Conservation (phyloP, 2,113 vertebrate genomes). For the Australoheros scitulus region DNA sequence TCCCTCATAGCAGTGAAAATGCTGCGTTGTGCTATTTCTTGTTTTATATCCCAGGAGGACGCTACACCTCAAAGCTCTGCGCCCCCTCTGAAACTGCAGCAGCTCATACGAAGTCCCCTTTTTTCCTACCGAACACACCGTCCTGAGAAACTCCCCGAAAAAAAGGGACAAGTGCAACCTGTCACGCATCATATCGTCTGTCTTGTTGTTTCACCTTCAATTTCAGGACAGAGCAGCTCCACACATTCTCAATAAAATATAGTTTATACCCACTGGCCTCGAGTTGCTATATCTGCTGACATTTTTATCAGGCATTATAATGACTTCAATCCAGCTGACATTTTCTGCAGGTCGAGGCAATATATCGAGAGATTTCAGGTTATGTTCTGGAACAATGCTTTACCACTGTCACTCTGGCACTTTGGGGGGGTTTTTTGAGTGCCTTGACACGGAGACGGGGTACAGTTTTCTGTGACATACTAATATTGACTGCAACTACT, state of each 20-base stretch:
- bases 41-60: conserved; percentile 17
- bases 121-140: background rate
- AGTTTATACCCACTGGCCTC: conserved; percentile 16
- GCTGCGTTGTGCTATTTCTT: conserved; percentile 45
- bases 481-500: background rate
- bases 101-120: conserved; percentile 14
- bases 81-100: conserved; percentile 8
- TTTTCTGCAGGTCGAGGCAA: conserved; percentile 45
- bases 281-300: conserved; percentile 41
- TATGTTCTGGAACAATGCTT: conserved; percentile 14
- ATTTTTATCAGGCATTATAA: conserved; percentile 54
- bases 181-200: conserved; percentile 30
- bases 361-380: conserved; percentile 28
- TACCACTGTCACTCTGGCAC: background rate
- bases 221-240: conserved; percentile 42
- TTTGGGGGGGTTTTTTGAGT: background rate
- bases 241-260: conserved; percentile 36
- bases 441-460: background rate
- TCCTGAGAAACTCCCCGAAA: conserved; percentile 27
- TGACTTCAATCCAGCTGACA: conserved; percentile 39
- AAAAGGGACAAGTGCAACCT: background rate
- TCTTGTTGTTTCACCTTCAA: conserved; percentile 34
- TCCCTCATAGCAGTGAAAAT: conserved; percentile 29
- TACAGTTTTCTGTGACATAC: background rate
- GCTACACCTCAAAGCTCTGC: background rate